Conservation (phyloP, 1,140 invertebrate species). For the Saccostrea glomerata region DNA sequence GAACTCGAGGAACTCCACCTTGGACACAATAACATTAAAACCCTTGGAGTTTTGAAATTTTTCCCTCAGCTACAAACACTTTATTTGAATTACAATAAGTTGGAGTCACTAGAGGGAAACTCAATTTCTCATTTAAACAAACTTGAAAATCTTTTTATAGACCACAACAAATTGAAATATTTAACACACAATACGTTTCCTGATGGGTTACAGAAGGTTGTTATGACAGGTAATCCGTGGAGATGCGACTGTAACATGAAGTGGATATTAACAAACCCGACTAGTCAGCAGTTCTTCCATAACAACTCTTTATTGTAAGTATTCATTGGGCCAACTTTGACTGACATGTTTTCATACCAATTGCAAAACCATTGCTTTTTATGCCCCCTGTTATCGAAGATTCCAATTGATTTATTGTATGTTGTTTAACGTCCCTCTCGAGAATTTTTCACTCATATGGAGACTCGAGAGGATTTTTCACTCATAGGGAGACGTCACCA, state of each 20-base stretch:
- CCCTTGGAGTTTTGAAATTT: not conserved
- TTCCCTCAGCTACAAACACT: not conserved
- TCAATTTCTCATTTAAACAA: not conserved
- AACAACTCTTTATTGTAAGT: constrained; percentile 22
- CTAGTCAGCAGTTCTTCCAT: not conserved
- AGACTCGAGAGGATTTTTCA: too few species aligned
- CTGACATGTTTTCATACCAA: too few species aligned
- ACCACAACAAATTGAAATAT: constrained; percentile 10
- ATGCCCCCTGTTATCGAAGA: too few species aligned
- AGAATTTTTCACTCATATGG: too few species aligned
- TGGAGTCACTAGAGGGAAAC: not conserved
- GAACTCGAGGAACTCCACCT: constrained; percentile 17
- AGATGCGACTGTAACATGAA: constrained; percentile 16
- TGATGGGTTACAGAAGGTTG: not conserved
- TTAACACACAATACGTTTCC: not conserved
- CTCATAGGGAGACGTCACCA: too few species aligned
- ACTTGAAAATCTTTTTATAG: not conserved
- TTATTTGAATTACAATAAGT: constrained; percentile 6
- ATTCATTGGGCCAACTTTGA: not conserved
- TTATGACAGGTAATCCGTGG: not conserved
- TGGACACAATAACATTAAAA: not conserved
- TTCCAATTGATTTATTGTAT: too few species aligned
- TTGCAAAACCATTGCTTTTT: too few species aligned
- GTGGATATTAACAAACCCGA: not conserved
- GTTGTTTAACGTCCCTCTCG: too few species aligned